Base-by-base conservation (phyloP, 2,113 vertebrate genomes). In the Sciurus niger region DNA sequence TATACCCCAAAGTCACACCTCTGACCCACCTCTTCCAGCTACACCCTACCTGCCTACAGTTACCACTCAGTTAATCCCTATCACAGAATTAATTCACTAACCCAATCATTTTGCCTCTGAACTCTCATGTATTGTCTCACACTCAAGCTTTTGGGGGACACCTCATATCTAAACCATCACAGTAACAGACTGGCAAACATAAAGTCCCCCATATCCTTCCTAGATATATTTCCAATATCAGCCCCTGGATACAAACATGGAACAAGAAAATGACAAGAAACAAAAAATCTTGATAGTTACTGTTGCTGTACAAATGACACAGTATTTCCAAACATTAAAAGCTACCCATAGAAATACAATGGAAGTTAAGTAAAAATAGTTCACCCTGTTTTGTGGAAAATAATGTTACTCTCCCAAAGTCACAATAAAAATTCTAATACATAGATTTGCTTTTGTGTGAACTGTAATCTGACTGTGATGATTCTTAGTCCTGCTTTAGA, bases 341-440 rank as follows among this genome's bases (percentile, higher is more conserved):
- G 4, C 10, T 32, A 37, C 17, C n/a, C 24, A 28, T 58, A n/a
- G 65, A 94, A 94, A 94, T 84, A 63, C 8, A 67, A 48, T 72
- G 11, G 17, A 95, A 83, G 28, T 92, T 90, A 88, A 92, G 76
- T 34, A 73, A 78, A 76, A n/a, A 67, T 8, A 74, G 13, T 89
- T 86, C 79, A 40, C 7, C 4, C 20, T 88, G 7, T 40, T 94
- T 88, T 88, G 18, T 95, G 53, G 11, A 90, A 94, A 94, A 93
- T 58, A 80, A 28, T 3, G 0, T 91, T 55, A 63, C 0, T 46
- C 6, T 72, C 48, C 65, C 25, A 73, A 74, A 77, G 16, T 67
- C 30, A 20, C 58, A 6, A 87, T 53, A 89, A 80, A 78, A 74
- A n/a, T 53, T 90, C 73, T 93, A 82, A 67, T 65, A 8, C 13